Evolutionary conservation across 2,113 vertebrate species (phyloP), one percentile per base, ranked within the genome.

Genomic region (Microtus ochrogaster): DNA sequence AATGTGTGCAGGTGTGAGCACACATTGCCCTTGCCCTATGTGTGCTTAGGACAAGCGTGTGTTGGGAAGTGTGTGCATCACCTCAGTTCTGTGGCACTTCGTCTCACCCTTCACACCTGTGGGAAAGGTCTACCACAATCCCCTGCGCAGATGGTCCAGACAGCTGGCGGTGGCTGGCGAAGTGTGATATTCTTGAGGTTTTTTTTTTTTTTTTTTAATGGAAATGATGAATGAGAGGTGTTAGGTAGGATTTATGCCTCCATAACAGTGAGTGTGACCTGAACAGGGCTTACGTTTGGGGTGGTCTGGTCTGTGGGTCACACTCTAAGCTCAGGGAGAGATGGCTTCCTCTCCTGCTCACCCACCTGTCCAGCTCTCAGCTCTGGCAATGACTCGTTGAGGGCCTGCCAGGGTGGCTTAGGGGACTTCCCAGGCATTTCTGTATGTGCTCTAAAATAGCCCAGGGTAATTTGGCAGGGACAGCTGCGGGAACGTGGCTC

Each of bases 21-120:
- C 5, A 21, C 5, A 3, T 0, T 0, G 17, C 33, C 5, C 0
- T 17, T 4, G 19, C 17, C 26, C 16, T 13, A 0, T 19, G 30
- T 36, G 39, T 41, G 58, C 7, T 14, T 39, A 30, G 30, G 78
- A 36, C 16, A 21, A 8, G 8, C 1, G 19, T 52, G 24, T 44
- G 44, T 52, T 68, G 77, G 78, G 77, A 70, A 58, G 11, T 88
- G 47, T 22, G 58, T 14, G 3, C 14, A 26, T 76, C 36, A 6
- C 16, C 0, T 22, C 55, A 26, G 70, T n/a, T 16, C 24, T 2
- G 0, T 9, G 3, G 3, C 1, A 1, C 26, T 7, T 0, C 0
- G 58, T 22, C 22, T 44, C 6, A 22, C 7, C 28, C n/a, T 33
- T 83, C 55, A 3, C 10, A 7, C n/a, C 17, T 11, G 26, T 1